Evolutionary conservation across 2,888 invertebrate species (phyloP), one percentile per base, ranked within the genome.

Genomic region (Argyra leucocephala): DNA sequence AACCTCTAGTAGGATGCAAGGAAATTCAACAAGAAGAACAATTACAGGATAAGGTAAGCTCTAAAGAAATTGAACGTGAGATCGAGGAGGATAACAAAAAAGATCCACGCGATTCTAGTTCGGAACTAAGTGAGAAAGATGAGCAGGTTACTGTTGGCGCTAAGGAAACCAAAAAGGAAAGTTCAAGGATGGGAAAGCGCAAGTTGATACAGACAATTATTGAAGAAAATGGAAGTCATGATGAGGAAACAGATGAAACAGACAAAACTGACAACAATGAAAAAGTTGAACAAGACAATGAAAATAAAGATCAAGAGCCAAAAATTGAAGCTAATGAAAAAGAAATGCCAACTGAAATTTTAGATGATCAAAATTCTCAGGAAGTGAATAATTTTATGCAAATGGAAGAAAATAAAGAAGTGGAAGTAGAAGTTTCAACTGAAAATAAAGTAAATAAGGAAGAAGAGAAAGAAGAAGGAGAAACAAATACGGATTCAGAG

Each of bases 11-110:
- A 2, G 3, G 48, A 12, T 26, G 61, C 65, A 24, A 4, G 22
- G 22, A 57, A 23, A 3, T 22, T 22, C 21, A 62, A 22, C 3
- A 22, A n/a, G 48, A 66, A 26, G 58, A 62, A 21, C 79, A 37
- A 76, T 78, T 1, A 79, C 71, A 66, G 62, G 68, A 69, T 66
- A 67, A 71, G 71, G 66, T 71, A 71, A 67, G 68, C 67, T 66
- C 64, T 66, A 67, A 64, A 63, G 66, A 67, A 66, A 66, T 63
- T 64, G 67, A 67, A 26, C 65, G 66, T 65, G 66, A 66, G 65
- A 66, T 64, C 63, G 65, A 68, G 65, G 67, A 65, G 64, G 67
- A 66, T 66, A 67, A 66, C 61, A 65, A 68, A 66, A 67, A 67
- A 57, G 18, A 22, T 22, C 23, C 23, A 12, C 67, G 66, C 65